Evolutionary conservation across 2,888 invertebrate species (phyloP).

Genomic region (Periphyllus acericola): DNA sequence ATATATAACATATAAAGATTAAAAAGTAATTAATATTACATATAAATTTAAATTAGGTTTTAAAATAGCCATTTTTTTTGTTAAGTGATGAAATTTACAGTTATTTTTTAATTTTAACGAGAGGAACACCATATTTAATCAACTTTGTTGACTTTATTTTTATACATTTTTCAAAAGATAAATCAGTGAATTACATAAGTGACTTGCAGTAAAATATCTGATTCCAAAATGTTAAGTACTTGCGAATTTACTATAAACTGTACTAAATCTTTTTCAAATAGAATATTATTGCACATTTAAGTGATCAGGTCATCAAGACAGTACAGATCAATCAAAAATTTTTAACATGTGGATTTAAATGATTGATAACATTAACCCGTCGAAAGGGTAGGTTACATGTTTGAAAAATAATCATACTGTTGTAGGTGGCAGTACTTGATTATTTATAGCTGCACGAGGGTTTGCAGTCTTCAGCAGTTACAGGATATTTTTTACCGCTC

Average conservation of each 20-base stretch:
- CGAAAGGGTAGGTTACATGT: constrained; percentile 2
- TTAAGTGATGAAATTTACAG: not conserved
- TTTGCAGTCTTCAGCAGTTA: constrained; percentile 47
- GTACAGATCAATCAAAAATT: constrained; percentile 25
- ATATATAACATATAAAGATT: not conserved
- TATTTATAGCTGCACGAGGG: constrained; percentile 56
- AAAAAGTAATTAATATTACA: constrained; percentile 4
- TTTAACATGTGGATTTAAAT: constrained; percentile 18
- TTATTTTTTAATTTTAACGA: not conserved
- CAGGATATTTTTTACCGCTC: constrained; percentile 67
- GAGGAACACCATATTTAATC: constrained; percentile 43
- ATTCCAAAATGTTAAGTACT: constrained; percentile 7
- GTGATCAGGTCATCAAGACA: constrained; percentile 30
- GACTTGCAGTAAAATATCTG: constrained; percentile 6
- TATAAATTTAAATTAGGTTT: not conserved
- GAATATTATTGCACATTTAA: constrained; percentile 58
- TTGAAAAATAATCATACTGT: constrained; percentile 43
- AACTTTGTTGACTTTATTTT: constrained; percentile 3
- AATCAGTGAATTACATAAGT: constrained; percentile 11
- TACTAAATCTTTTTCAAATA: constrained; percentile 16
- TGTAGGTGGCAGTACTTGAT: constrained; percentile 10
- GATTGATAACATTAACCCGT: constrained; percentile 26
- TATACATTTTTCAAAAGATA: constrained; percentile 18
- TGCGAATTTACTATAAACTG: constrained; percentile 31
- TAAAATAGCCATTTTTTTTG: not conserved